Base-by-base conservation (phyloP, 2,888 invertebrate species). In the Phragmatobia fuliginosa region DNA sequence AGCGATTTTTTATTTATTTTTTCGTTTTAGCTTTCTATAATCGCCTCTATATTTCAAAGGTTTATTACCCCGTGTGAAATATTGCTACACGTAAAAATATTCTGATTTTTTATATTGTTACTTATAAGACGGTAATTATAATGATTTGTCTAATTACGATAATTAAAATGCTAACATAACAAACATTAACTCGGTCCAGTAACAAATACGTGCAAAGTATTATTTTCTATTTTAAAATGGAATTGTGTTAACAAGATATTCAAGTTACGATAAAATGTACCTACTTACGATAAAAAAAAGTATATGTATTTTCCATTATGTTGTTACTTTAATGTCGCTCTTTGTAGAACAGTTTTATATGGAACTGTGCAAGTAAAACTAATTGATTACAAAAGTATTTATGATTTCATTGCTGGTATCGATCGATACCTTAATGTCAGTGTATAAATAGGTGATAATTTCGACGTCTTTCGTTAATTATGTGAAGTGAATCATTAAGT, bases 41-140 rank as follows among this genome's bases (percentile, higher is more conserved):
- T 90, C 89, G 87, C 87, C 85, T 74, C 87, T 90, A 92, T 92
- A 91, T 89, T 88, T 91, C 89, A 90, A 88, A 89, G 84, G 84
- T 83, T 87, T 89, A 86, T 87, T 88, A 86, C 82, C 72, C 75
- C 77, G 83, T 83, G 87, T 91, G 88, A 91, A 87, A 90, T 91
- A 92, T 91, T 85, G 84, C 80, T 79, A 70, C 69, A 70, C 67
- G 71, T 63, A 75, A 73, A 75, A 68, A 69, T 68, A 33, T 33
- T 25, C 2, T 52, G 28, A 0, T 28, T 62, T 16, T 41, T 60
- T 38, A 65, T n/a, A 25, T 49, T 56, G 5, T 36, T 56, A 49
- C 25, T 25, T 10, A 64, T 16, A 36, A n/a, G 11, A 0, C 2
- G 11, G 16, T 16, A 56, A 56, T 28, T 28, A 56, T 56, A 1